Evolutionary conservation across 2,113 vertebrate genomes (phyloP), one percentile per base, ranked within the genome.

Genomic region (Coturnix japonica): DNA sequence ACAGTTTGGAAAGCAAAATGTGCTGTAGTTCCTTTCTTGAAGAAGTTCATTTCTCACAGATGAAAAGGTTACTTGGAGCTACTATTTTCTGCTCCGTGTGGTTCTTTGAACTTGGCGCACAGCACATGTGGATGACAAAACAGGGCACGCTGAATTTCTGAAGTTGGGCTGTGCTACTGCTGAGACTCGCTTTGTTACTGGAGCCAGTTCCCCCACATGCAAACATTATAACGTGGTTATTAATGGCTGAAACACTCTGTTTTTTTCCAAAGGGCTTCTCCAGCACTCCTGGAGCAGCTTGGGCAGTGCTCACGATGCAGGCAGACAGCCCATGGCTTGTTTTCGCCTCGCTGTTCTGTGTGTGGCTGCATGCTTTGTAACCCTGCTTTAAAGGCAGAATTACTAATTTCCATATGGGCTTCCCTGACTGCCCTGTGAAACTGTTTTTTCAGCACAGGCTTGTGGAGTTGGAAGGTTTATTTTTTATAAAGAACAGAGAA

Each of bases 361-460:
- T 94, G 95, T 93, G 90, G 82, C 80, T 91, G 72, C 70, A 15
- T 78, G 79, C 80, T 84, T 91, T 90, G 51, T 69, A 75, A 90
- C n/a, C 35, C 73, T 85, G n/a, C 51, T 91, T 47, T 81, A 86
- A 77, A 93, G 83, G 47, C 85, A 86, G 73, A 74, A 69, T 83
- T 90, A 47, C 73, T 86, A 25, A 79, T 81, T 95, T 90, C 94
- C 90, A 91, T 95, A 86, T 90, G 90, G 88, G 44, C 47, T 95
- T 83, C 85, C 73, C 57, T 91, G n/a, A 1, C 30, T 81, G 53
- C 22, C 71, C 69, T 70, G 14, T 39, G 47, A 61, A 53, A 15
- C 57, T 83, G 17, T 63, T 83, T 86, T 83, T 81, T 72, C 66
- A 53, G 47, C 53, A 43, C 39, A 70, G 59, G 6, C 88, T 71